Conservation (phyloP, 1,140 invertebrate genomes). For the Dendroctonus ponderosae region DNA sequence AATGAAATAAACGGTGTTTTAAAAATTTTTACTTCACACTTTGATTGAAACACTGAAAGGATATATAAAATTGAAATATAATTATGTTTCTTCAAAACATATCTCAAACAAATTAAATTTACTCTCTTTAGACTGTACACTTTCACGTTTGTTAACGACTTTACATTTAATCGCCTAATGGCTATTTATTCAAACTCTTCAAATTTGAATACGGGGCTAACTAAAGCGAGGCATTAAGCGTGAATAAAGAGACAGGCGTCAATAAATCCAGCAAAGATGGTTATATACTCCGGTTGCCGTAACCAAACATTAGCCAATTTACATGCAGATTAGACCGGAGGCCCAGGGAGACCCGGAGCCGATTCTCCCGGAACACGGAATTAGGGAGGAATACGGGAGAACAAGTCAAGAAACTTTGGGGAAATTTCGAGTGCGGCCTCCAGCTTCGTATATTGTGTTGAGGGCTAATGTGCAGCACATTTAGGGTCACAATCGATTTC, state of each 20-base stretch:
- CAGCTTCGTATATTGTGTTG: conserved; percentile 12
- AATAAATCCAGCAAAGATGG: conserved; percentile 30
- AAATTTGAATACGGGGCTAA: conserved; percentile 4
- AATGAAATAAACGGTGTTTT: too few relatives aligned
- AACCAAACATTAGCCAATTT: conserved; percentile 33
- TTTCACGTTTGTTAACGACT: too few relatives aligned
- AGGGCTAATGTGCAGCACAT: too few relatives aligned
- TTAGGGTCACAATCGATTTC: too few relatives aligned
- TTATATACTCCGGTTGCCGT: conserved; percentile 31
- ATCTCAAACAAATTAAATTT: too few relatives aligned
- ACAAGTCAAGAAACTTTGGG: conserved; percentile 22
- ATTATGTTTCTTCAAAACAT: too few relatives aligned
- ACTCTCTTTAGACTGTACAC: too few relatives aligned
- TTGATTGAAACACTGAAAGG: too few relatives aligned
- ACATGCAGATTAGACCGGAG: conserved; percentile 28
- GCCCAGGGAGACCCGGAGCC: conserved; percentile 20
- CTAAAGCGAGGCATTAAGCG: conserved; percentile 8
- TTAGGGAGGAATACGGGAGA: conserved; percentile 25
- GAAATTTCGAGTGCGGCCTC: conserved; percentile 13
- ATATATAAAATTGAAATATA: too few relatives aligned
- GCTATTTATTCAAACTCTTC: too few relatives aligned
- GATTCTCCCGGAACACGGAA: conserved; percentile 23
- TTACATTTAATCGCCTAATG: too few relatives aligned
- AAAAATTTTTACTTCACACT: too few relatives aligned
- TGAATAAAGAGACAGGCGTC: conserved; percentile 29